Evolutionary conservation across 2,797 vertebrate genomes (phyloP).

Genomic region (Anguilla anguilla): DNA sequence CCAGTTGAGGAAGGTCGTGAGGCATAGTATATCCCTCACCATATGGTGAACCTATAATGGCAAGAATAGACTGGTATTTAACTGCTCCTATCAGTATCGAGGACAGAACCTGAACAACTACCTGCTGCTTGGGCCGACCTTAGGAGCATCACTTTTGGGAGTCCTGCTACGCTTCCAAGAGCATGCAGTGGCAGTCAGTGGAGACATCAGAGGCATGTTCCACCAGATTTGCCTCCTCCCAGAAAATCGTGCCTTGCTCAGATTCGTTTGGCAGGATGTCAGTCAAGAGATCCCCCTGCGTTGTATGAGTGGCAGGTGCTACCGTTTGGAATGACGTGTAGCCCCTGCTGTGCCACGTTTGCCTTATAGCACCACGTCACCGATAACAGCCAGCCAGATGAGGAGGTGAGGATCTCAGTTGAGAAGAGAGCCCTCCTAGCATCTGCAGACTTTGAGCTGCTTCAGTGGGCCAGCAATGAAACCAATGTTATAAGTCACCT

Average conservation of each 20-base stretch:
- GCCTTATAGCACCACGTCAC: background rate
- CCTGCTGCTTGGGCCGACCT: background rate
- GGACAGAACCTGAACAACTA: background rate
- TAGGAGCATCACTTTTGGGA: too few relatives aligned
- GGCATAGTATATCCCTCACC: conserved; percentile 1
- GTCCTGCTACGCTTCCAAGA: too few relatives aligned
- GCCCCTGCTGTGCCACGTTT: conserved; percentile 8
- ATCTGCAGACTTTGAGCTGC: too few relatives aligned
- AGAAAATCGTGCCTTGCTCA: background rate
- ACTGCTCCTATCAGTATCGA: conserved; percentile 16
- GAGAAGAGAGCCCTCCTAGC: background rate
- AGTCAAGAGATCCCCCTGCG: background rate
- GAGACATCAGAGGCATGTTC: background rate
- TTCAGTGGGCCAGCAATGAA: too few relatives aligned
- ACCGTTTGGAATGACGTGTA: conserved; percentile 13
- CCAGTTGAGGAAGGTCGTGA: background rate
- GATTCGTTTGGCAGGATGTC: conserved; percentile 18
- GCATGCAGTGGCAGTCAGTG: too few relatives aligned
- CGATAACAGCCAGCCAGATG: background rate
- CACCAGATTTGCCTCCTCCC: background rate
- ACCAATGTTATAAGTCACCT: too few relatives aligned
- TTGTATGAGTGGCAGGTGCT: conserved; percentile 18
- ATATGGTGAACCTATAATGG: conserved; percentile 23
- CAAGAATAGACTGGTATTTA: conserved; percentile 21
- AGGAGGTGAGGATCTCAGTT: background rate